Conservation (phyloP, 2,888 invertebrate genomes). For the Mystacides longicornis region DNA sequence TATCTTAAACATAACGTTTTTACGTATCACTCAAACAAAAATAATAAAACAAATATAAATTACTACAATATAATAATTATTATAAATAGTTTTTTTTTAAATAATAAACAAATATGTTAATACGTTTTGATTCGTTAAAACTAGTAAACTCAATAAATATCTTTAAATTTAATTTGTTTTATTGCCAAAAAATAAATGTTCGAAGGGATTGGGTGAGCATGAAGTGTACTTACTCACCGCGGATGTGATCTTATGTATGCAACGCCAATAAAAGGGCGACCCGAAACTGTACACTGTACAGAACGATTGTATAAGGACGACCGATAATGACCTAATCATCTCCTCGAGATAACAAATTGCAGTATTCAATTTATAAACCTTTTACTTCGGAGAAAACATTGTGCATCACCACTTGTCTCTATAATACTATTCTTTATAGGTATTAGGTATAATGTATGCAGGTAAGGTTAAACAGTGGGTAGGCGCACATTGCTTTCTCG, state of each 20-base stretch:
- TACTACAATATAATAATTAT: not conserved
- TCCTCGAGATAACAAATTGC: conserved; percentile 6
- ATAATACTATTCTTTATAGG: too few relatives aligned
- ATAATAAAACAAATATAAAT: conserved; percentile 1
- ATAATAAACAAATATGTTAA: not conserved
- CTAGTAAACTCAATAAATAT: not conserved
- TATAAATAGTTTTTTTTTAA: not conserved
- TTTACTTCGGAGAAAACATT: too few relatives aligned
- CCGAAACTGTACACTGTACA: too few relatives aligned
- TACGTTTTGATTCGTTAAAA: not conserved
- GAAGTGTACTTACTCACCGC: not conserved
- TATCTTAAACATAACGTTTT: conserved; percentile 3
- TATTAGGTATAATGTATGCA: too few relatives aligned
- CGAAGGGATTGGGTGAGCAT: conserved; percentile 14
- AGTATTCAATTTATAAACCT: too few relatives aligned
- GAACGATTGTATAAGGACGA: not conserved
- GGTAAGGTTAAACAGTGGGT: not conserved
- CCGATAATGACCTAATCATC: not conserved
- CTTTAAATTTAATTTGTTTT: not conserved
- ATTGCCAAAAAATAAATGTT: not conserved
- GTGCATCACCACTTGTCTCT: too few relatives aligned
- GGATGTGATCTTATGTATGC: not conserved
- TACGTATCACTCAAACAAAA: conserved; percentile 6
- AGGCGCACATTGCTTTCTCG: not conserved
- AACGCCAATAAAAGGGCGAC: conserved; percentile 7